Evolutionary conservation across 2,113 vertebrate genomes (phyloP), one percentile per base, ranked within the genome.

Genomic region (Macroglossus sobrinus): DNA sequence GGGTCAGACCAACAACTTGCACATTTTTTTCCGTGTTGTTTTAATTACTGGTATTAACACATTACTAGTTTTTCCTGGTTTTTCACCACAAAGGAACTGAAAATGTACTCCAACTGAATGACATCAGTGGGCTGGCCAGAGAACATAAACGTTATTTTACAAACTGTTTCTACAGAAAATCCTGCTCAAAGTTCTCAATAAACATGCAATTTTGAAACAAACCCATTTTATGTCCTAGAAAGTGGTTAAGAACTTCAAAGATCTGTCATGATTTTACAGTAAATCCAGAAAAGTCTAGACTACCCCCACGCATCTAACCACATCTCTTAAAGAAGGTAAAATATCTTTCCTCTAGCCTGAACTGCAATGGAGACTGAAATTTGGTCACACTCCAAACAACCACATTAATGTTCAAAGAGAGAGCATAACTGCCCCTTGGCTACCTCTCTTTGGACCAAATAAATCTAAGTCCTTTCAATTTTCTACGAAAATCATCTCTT

Each of bases 201-300:
- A 85, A 72, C 5, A 80, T 8, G 26, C 1, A 61, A 38, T 93
- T 96, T 21, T n/a, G 40, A 91, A 91, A 93, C 35, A 95, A 81
- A 85, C 14, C 15, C 59, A 89, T 63, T 89, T 94, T 72, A 66
- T 71, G 89, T 40, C 43, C n/a, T 92, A 79, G n/a, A 93, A 92
- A 97, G 43, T 33, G 50, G 28, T 75, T 75, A n/a, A 57, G 9
- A 50, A 16, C 24, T 96, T 84, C 33, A 81, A 95, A 88, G 50
- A 88, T 33, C 21, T 24, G 35, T 64, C 89, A 47, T 64, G n/a
- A 82, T 75, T 93, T 96, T 68, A 91, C 4, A 88, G n/a, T 53
- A 91, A 74, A 85, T 69, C 55, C 55, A 69, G 55, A 75, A 91
- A 90, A 84, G 11, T 21, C 76, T 91, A 84, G 57, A 66, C 10